A percentile compares a stretch with the other conserved stretches of the same genome.
phyloP scores from a whole-genome alignment of 2,888 invertebrate species.

The Anthrax anthrax region DNA sequence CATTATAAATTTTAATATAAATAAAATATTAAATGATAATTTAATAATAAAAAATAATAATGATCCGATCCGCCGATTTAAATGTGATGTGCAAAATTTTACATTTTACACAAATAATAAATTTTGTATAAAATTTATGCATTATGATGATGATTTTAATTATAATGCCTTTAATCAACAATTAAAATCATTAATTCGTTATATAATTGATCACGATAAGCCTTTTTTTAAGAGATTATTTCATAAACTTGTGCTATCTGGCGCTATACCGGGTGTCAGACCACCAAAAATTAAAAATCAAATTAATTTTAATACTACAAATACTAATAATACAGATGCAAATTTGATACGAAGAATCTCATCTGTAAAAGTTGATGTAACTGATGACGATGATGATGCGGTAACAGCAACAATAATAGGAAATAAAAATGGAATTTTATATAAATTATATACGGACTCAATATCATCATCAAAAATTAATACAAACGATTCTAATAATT shows the following conservation, averaged over 20 bases:
- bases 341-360: conserved; percentile 21
- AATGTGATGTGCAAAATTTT: conserved; percentile 5
- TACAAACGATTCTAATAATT: too few species aligned
- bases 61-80: not conserved
- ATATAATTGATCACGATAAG: too few species aligned
- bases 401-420: not conserved
- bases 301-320: not conserved
- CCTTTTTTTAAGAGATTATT: conserved; percentile 27
- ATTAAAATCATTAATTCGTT: conserved; percentile 13
- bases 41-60: not conserved
- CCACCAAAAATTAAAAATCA: conserved; percentile 12
- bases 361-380: conserved; percentile 11
- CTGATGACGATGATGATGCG: too few species aligned
- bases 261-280: conserved; percentile 14
- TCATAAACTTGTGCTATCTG: conserved; percentile 26
- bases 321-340: not conserved
- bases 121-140: conserved; percentile 10
- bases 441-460: too few species aligned
- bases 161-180: conserved; percentile 30
- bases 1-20: conserved; percentile 4
- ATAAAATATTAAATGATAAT: not conserved
- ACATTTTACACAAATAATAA: conserved; percentile 8
- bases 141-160: conserved; percentile 21
- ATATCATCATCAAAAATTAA: too few species aligned
- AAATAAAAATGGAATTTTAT: not conserved